Evolutionary conservation across 2,113 vertebrate species (phyloP), one percentile per base, ranked within the genome.

Genomic region (Dicrurus megarhynchus): DNA sequence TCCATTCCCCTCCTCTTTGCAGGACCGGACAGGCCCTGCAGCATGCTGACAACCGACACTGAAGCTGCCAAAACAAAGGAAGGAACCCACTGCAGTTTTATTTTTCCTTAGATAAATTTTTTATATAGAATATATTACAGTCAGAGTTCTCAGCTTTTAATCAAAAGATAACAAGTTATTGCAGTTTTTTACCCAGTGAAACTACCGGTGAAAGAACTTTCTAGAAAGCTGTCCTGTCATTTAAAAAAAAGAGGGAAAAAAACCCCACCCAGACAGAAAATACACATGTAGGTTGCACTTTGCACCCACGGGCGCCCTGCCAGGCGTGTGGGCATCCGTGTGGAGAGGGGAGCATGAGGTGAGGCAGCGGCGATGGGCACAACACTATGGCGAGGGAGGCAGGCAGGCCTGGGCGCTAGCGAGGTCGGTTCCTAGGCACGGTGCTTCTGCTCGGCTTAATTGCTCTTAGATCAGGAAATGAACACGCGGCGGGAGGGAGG

Each of bases 161-260:
- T 97, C 96, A 90, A 96, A 97, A 98, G 88, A 55, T 97, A 96
- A 96, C 97, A 97, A 96, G 92, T 98, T 98, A 98, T 97, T 98
- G 98, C 98, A 96, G 59, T 93, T 95, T 93, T 96, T 94, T 94
- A 97, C 85, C 97, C 96, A 95, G 35, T 93, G 95, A 96, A 87
- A 92, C 92, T 95, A 96, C 89, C 63, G 7, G 91, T 95, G 81
- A 90, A 91, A 93, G 92, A 97, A 91, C 96, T 86, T 96, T 97
- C 95, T 97, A 97, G 96, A 98, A 97, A 98, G 95, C 97, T 96
- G 94, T 97, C 97, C 89, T 93, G 28, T 96, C 82, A 65, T 95
- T 94, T 70, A 84, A 97, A 96, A 95, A 97, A 95, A 90, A 56
- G 35, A 77, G 47, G 64, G 47, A 68, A 46, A 74, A 74, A 89